Evolutionary conservation across 2,888 invertebrate species (phyloP), one percentile per base, ranked within the genome.

Genomic region (Rhyacophila evoluta): DNA sequence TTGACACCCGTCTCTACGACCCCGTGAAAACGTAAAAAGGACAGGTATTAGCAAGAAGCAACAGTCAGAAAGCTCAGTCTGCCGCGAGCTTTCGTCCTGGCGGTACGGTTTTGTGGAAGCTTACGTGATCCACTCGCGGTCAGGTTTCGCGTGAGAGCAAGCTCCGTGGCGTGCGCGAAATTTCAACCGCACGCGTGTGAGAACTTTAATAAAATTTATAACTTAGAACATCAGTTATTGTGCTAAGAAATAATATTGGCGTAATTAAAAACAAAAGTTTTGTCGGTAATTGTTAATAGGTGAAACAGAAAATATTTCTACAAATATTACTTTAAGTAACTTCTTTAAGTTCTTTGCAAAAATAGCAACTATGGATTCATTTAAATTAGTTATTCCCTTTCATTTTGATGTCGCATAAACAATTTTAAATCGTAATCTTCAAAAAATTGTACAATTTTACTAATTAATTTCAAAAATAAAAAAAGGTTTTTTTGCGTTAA

Each of bases 191-290:
- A 19, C 55, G 55, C 25, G 25, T 8, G 55, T 55, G 55, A 25
- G 10, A 68, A 75, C 33, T 75, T 75, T 33, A n/a, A 75, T 75
- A 67, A 75, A 75, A 28, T 67, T 75, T n/a, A 11, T 15, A 55
- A 33, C 55, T 68, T 11, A 25, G 27, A 69, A 29, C 68, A 37
- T 19, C 75, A 37, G 29, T 75, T 68, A 33, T 8, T 75, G 75
- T 67, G 67, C 68, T 68, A 28, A 74, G 29, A n/a, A 69, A 29
- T 12, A 29, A n/a, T 29, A 69, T 29, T 33, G 33, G 28, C 12
- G n/a, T 15, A 69, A 69, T 69, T 28, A 69, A 69, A 33, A 4
- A 5, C 12, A 5, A 12, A 55, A 55, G 55, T 55, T 55, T 55
- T 38, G 15, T 25, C 15, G 25, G 8, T 4, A 19, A 55, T 5